Conservation (phyloP, 2,113 vertebrate species). For the Crypturellus undulatus region DNA sequence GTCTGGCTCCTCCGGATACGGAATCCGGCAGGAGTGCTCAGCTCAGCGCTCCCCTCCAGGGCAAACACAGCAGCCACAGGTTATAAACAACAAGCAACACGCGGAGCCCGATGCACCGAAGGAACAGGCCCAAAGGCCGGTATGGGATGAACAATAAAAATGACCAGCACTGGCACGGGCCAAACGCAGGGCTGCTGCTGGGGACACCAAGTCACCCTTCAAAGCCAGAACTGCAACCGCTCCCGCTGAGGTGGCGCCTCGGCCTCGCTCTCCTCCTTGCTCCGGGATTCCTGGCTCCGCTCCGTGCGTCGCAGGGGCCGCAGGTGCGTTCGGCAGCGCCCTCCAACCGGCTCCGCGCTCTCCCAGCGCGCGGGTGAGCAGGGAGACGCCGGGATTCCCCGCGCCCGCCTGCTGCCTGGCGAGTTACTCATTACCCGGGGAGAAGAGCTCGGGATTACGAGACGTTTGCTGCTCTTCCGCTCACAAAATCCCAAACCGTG, state of each 20-base stretch:
- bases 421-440: neutral
- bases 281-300: neutral
- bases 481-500: neutral
- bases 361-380: neutral
- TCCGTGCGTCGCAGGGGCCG: accelerated
- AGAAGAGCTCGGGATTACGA: neutral
- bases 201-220: neutral
- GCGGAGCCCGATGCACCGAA: accelerated
- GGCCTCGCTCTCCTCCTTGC: neutral
- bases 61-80: accelerated
- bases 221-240: neutral
- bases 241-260: no score
- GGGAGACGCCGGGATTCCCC: accelerated
- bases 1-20: accelerated
- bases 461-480: neutral
- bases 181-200: neutral
- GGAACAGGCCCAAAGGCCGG: neutral
- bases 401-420: neutral
- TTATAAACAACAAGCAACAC: neutral
- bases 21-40: accelerated
- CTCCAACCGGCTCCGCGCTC: neutral
- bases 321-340: neutral
- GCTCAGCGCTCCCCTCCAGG: neutral
- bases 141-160: neutral
- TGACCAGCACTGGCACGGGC: neutral